Conservation (phyloP, 2,113 vertebrate genomes). For the Axis porcinus region DNA sequence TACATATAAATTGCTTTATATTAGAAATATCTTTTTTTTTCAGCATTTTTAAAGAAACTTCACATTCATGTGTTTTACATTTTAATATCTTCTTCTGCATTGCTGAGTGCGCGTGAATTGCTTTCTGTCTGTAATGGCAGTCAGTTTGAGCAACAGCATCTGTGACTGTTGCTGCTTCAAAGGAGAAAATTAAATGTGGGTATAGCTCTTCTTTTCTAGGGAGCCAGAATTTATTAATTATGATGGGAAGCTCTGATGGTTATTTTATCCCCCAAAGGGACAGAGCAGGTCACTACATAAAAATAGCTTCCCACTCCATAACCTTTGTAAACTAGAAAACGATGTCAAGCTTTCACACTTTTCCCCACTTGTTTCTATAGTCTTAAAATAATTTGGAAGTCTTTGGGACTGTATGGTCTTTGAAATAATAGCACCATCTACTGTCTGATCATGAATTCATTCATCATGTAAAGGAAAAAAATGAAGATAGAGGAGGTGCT, state of each 20-base stretch:
- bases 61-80: slow-evolving; percentile 67
- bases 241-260: background rate
- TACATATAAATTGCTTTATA: slow-evolving; percentile 83
- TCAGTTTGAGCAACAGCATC: slow-evolving; percentile 41
- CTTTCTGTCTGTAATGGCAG: slow-evolving; percentile 63
- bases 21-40: slow-evolving; percentile 64
- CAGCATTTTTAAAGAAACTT: slow-evolving; percentile 63
- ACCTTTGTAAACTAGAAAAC: background rate
- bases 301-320: background rate
- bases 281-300: background rate
- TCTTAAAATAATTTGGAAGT: background rate
- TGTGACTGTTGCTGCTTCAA: slow-evolving; percentile 35
- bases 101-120: slow-evolving; percentile 62
- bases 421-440: slow-evolving; percentile 86
- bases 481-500: background rate
- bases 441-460: slow-evolving; percentile 67
- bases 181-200: slow-evolving; percentile 15
- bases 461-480: background rate
- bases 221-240: background rate
- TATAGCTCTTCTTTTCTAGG: background rate
- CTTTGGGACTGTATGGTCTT: slow-evolving; percentile 30
- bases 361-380: background rate
- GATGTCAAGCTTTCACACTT: slow-evolving; percentile 1
- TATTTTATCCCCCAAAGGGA: slow-evolving; percentile 30
- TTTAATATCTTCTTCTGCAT: slow-evolving; percentile 66